A percentile compares a stretch with the other conserved stretches of the same genome.
Evolutionary conservation across 2,797 vertebrate species (phyloP).

Genomic region (Schizothorax lantsangensis): DNA sequence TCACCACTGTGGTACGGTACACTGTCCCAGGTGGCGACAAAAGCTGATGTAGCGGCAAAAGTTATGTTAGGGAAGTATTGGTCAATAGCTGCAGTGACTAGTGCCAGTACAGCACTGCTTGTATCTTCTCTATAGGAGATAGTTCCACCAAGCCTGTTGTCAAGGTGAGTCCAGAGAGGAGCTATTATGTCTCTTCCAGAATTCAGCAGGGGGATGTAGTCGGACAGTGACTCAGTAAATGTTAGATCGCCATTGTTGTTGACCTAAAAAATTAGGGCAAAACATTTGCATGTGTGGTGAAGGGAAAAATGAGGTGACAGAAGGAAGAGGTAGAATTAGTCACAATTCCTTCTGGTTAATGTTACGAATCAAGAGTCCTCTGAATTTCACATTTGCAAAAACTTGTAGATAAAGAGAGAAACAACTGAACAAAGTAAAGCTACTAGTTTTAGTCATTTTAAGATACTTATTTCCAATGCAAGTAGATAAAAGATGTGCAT

Average conservation of each 20-base stretch:
- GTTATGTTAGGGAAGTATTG: not conserved
- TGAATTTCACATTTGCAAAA: too few relatives aligned
- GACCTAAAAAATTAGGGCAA: not conserved
- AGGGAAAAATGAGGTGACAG: not conserved
- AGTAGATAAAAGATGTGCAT: too few relatives aligned
- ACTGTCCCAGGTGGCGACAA: constrained; percentile 50
- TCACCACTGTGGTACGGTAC: not conserved
- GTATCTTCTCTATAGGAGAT: constrained; percentile 37
- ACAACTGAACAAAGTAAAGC: too few relatives aligned
- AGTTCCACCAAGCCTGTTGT: not conserved
- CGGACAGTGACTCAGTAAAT: not conserved
- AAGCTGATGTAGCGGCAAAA: constrained; percentile 27
- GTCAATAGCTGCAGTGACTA: not conserved
- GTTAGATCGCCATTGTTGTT: not conserved
- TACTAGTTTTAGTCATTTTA: too few relatives aligned
- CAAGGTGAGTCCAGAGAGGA: constrained; percentile 48
- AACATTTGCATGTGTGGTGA: not conserved
- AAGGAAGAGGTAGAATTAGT: not conserved
- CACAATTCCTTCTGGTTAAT: not conserved
- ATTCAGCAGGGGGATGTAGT: not conserved
- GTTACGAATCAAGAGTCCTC: too few relatives aligned
- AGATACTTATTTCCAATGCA: too few relatives aligned
- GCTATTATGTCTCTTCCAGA: constrained; percentile 43
- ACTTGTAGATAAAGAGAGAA: too few relatives aligned
- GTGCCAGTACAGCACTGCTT: not conserved